Evolutionary conservation across 2,113 vertebrate genomes (phyloP).

Genomic region (Dissostichus mawsoni): DNA sequence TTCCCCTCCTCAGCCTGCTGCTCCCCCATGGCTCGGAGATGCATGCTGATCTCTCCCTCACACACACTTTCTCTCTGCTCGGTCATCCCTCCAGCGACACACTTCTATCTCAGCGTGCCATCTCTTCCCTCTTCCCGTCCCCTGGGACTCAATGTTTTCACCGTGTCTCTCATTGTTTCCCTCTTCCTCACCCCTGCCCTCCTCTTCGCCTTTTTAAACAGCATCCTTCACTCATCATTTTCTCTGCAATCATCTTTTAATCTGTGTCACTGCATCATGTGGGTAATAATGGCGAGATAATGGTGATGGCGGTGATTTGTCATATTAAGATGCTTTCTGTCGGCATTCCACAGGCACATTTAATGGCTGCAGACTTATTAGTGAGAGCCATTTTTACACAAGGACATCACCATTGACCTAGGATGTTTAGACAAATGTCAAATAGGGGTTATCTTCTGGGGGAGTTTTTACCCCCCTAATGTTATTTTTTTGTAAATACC

Average conservation of each 20-base stretch:
- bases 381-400: slow-evolving; percentile 4
- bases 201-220: slow-evolving; percentile 20
- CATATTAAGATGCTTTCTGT: slow-evolving; percentile 44
- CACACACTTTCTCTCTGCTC: slow-evolving; percentile 19
- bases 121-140: neutral
- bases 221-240: slow-evolving; percentile 45
- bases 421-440: slow-evolving; percentile 30
- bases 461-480: slow-evolving; percentile 16
- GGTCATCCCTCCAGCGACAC: slow-evolving; percentile 36
- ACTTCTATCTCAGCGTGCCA: slow-evolving; percentile 30
- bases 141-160: slow-evolving; percentile 19
- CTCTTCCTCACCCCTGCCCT: slow-evolving; percentile 5
- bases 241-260: slow-evolving; percentile 56
- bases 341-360: slow-evolving; percentile 29
- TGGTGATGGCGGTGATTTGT: slow-evolving; percentile 49
- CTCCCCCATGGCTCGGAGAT: slow-evolving; percentile 56
- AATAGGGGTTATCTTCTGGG: slow-evolving; percentile 22
- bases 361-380: slow-evolving; percentile 27
- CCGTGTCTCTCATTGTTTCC: slow-evolving; percentile 1
- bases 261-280: slow-evolving; percentile 54
- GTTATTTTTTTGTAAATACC: slow-evolving; percentile 38
- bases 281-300: slow-evolving; percentile 54
- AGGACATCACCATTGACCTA: slow-evolving; percentile 15
- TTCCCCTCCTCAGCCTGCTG: slow-evolving; percentile 60
- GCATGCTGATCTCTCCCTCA: slow-evolving; percentile 48